Evolutionary conservation across 2,113 vertebrate genomes (phyloP), one percentile per base, ranked within the genome.

Genomic region (Triplophysa tibetana): DNA sequence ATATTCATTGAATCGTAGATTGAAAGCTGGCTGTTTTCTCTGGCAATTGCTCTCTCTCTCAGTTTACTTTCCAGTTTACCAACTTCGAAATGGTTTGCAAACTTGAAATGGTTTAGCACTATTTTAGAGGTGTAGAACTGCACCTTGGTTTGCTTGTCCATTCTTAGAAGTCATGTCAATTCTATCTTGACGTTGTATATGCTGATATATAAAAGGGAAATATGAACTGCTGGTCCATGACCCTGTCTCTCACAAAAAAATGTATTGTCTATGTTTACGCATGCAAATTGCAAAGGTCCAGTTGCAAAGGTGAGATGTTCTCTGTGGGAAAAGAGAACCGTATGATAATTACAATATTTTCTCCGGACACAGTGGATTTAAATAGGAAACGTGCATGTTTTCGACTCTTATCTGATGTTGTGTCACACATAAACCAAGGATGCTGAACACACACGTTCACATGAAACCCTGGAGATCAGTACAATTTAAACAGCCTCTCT

Each of bases 341-440:
- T 38, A 33, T 29, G 7, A 38, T 50, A 13, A 43, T 63, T 56
- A 64, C 69, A 64, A 21, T 24, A 38, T 67, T 70, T 65, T 73
- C 70, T 70, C 50, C 41, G 75, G 38, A 26, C 11, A n/a, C 48
- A 13, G 33, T 26, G 33, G 60, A 61, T 70, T 79, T 16, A 29
- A 29, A 67, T 80, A 84, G 82, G 75, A 84, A 83, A 70, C 58
- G 58, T 58, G n/a, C 29, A 45, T 58, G 79, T 54, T 81, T 56
- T 70, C 48, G 52, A 26, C 50, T 60, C 50, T 58, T 85, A 85
- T 85, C 79, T 77, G 81, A 76, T 81, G 48, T 29, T 70, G 77
- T 77, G 66, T 74, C 83, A 56, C n/a, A 38, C 75, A 48, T 56
- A 78, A 70, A 43, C 17, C 60, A 41, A 65, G 78, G 68, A 81